Conservation (phyloP, 2,888 invertebrate species). For the Aphrophora alni region DNA sequence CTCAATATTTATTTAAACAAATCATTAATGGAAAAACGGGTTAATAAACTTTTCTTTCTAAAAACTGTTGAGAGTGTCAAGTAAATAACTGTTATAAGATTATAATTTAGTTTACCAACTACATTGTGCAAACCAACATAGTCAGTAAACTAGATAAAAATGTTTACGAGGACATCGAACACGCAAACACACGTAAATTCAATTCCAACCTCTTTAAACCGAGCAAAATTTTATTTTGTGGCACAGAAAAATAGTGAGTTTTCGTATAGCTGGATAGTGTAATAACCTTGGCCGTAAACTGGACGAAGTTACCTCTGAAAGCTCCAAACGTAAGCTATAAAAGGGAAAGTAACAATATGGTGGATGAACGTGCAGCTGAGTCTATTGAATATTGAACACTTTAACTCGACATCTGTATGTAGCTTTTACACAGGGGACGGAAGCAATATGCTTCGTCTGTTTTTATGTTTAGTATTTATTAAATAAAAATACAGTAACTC, state of each 20-base stretch:
- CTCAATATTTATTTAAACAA: too few relatives aligned
- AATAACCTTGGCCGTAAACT: neutral
- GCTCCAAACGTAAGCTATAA: neutral
- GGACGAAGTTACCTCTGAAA: neutral
- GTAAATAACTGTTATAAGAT: too few relatives aligned
- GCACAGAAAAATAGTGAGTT: neutral
- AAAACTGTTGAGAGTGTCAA: too few relatives aligned
- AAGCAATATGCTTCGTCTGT: too few relatives aligned
- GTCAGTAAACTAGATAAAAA: neutral
- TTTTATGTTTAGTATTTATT: too few relatives aligned
- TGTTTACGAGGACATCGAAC: neutral
- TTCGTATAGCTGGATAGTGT: neutral
- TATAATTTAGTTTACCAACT: too few relatives aligned
- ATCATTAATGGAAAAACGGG: too few relatives aligned
- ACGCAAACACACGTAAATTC: neutral
- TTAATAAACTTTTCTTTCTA: too few relatives aligned
- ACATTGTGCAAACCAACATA: too few relatives aligned
- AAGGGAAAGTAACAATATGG: neutral
- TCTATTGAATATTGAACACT: neutral
- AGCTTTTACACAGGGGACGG: too few relatives aligned
- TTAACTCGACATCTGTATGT: too few relatives aligned
- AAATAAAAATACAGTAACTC: too few relatives aligned
- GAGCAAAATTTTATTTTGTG: neutral
- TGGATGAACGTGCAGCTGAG: neutral
- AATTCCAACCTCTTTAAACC: neutral